These are phyloP conservation scores for Pterois miles DNA, from an alignment of 2,797 vertebrate genomes.

Conservation along the genomic window DNA sequence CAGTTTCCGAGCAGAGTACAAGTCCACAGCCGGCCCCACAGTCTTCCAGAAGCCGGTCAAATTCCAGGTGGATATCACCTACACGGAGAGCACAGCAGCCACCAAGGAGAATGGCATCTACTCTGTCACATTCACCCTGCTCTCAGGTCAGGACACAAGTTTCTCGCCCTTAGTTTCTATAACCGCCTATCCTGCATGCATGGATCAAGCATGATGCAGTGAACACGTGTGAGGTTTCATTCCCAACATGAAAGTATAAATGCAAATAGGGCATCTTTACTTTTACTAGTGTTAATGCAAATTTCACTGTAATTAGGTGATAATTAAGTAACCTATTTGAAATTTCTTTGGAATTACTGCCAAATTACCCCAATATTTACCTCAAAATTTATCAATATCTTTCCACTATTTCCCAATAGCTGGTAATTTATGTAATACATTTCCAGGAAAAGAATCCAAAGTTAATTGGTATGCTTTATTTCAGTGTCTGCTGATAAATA, in stretches of 20 bases:
- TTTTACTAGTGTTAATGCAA: background rate
- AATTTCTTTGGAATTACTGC: too few species aligned
- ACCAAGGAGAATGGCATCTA: conserved; percentile 98
- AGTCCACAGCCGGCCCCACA: conserved; percentile 95
- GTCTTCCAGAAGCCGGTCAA: conserved; percentile 99
- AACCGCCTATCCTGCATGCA: background rate
- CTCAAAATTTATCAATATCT: too few species aligned
- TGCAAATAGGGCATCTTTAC: background rate
- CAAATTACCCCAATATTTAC: too few species aligned
- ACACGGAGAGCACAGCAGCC: conserved; percentile 94
- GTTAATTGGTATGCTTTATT: too few species aligned
- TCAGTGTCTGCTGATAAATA: too few species aligned
- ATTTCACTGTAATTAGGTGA: too few species aligned
- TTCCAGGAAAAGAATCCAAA: too few species aligned
- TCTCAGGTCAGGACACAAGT: conserved; percentile 88
- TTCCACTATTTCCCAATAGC: too few species aligned
- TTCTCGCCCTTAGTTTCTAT: background rate
- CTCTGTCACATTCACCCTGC: conserved; percentile 97
- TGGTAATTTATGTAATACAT: too few species aligned
- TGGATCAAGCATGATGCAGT: background rate
- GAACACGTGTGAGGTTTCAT: too few species aligned
- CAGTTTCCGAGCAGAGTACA: conserved; percentile 97
- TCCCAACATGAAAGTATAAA: background rate
- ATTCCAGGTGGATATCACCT: conserved; percentile 99
- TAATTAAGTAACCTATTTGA: too few species aligned